Base-by-base conservation (phyloP, 2,888 invertebrate species). In the Mythimna vitellina region DNA sequence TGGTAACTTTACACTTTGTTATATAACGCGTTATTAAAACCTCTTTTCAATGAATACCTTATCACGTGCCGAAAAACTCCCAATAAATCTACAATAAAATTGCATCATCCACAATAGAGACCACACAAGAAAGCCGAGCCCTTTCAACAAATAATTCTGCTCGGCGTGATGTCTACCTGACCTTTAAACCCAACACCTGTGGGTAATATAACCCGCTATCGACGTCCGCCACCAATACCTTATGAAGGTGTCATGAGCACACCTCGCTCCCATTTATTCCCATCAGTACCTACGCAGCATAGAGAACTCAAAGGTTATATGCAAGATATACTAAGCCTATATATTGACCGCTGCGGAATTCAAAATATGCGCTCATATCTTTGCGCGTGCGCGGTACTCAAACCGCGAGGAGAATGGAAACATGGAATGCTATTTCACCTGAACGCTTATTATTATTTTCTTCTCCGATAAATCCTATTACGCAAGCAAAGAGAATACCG, bases 341-440 rank as follows among this genome's bases (percentile, higher is more conserved):
- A 53, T 77, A 79, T 82, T 76, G 73, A 82, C 66, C 81, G 63
- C 69, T 71, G 70, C 65, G 65, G 82, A 74, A 62, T 82, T 76
- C 73, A 69, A 73, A 73, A 71, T 80, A 71, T 71, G 70, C 64
- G 76, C 68, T 69, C 68, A 71, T 77, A 76, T 71, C 66, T 49
- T 66, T 56, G 63, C 65, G 72, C 69, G 64, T 70, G 72, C 82
- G 70, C 73, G 54, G 66, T 83, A 76, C 79, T 70, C 73, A 70
- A 70, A 75, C 65, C 71, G 32, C 58, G 61, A 51, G 17, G 60
- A 53, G 66, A 71, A 62, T 42, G 61, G 74, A 66, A 49, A 62
- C 76, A 73, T 57, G 58, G 65, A 75, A 82, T 71, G 54, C 53
- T 57, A 67, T 70, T 73, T 61, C 51, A 57, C 61, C 61, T 56